Evolutionary conservation across 2,797 vertebrate genomes (phyloP), one percentile per base, ranked within the genome.

Genomic region (Epinephelus awoara): DNA sequence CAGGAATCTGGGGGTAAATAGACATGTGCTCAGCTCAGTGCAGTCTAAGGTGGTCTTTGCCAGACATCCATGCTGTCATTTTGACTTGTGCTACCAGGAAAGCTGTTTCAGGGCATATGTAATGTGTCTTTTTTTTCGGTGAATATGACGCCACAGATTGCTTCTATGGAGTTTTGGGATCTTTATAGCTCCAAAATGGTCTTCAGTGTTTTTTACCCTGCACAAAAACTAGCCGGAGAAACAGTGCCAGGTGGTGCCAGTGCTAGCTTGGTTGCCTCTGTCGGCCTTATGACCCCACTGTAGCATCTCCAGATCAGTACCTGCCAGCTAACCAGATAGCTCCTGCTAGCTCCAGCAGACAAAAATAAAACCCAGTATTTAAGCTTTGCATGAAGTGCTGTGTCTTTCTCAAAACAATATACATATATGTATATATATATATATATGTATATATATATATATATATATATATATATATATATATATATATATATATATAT

Each of bases 21-120:
- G 88, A 90, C 82, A 88, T 70, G 74, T 81, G 87, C 84, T 84
- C 71, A 15, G 74, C 67, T 87, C 74, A 27, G n/a, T 57, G 75
- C 63, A 65, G 54, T 80, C 27, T 59, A 63, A 58, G 63, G 64
- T 66, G 82, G 68, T 52, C 80, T 70, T 47, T 68, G 40, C 59
- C 72, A 82, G 74, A 89, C 72, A 72, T 67, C 42, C 54, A 57
- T 55, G 62, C 75, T 87, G 80, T 89, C 87, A 72, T 80, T 75
- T 74, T 81, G 65, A 83, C 75, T 75, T 66, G 49, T 79, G 63
- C 79, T 85, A 80, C 75, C 86, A 62, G 49, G 50, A 67, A 72
- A 78, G 59, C 61, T 54, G 69, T 79, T 86, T 65, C 62, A 67
- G 64, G 54, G 67, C 58, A 69, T 59, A 13, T 82, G 69, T 84